These are phyloP conservation scores for Caenorhabditis wallacei DNA, from an alignment of 2,888 invertebrate genomes.

Conservation along the genomic window DNA sequence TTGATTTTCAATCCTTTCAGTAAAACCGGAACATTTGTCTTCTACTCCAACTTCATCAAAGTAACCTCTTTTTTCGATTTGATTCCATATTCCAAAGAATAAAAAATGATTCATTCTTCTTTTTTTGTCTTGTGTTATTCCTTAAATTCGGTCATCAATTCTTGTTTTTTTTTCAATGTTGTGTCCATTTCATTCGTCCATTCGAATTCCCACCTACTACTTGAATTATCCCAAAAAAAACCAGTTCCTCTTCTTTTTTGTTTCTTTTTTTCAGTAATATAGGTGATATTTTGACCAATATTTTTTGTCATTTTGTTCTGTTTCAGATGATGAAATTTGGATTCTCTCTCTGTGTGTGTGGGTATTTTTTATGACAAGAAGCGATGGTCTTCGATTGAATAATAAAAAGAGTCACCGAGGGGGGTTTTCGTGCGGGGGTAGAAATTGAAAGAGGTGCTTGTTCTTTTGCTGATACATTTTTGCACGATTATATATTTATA, in stretches of 20 bases:
- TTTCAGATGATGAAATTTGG: conserved; percentile 35
- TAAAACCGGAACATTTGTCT: conserved; percentile 40
- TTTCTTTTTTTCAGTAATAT: conserved; percentile 9
- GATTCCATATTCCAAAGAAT: conserved; percentile 30
- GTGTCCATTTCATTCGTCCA: conserved; percentile 25
- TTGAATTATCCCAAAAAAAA: conserved; percentile 29
- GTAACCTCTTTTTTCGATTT: background rate
- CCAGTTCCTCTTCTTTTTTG: conserved; percentile 28
- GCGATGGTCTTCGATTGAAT: conserved; percentile 52
- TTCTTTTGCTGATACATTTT: conserved; percentile 26
- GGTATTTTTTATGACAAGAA: conserved; percentile 42
- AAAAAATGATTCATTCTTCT: conserved; percentile 30
- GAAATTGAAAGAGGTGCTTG: conserved; percentile 9
- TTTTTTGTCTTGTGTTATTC: conserved; percentile 27
- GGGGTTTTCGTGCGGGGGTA: conserved; percentile 36
- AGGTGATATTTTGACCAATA: conserved; percentile 10
- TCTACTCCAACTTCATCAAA: conserved; percentile 1
- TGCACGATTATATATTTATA: conserved; percentile 57
- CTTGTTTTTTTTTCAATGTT: conserved; percentile 25
- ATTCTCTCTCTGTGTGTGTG: background rate
- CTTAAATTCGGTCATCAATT: conserved; percentile 43
- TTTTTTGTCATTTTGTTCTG: conserved; percentile 40
- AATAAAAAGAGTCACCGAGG: conserved; percentile 30
- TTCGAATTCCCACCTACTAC: conserved; percentile 13
- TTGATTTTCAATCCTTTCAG: conserved; percentile 30